phyloP scores from a whole-genome alignment of 1,140 invertebrate genomes.

The Cydia amplana region DNA sequence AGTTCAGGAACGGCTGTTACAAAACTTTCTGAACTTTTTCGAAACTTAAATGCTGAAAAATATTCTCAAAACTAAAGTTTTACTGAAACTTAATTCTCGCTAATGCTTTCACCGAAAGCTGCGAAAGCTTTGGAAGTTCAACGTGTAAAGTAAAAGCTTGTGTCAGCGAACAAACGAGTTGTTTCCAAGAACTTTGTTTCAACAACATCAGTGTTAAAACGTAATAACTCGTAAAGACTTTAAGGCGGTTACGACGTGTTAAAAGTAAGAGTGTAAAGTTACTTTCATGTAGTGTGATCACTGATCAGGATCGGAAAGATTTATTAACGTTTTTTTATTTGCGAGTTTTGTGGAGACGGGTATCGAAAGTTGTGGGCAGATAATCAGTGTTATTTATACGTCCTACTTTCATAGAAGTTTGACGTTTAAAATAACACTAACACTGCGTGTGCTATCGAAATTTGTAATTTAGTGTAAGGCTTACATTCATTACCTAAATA shows the following conservation, averaged over 20 bases:
- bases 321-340: not conserved
- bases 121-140: not conserved
- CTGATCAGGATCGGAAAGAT: not conserved
- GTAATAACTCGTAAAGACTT: not conserved
- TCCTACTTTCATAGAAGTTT: no score
- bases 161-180: not conserved
- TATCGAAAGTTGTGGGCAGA: no score
- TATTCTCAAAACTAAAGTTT: not conserved
- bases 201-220: not conserved
- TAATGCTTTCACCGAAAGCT: slow-evolving; percentile 11
- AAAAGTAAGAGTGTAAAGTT: not conserved
- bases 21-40: not conserved
- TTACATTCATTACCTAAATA: no score
- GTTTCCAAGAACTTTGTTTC: not conserved
- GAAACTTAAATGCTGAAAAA: not conserved
- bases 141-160: slow-evolving; percentile 5
- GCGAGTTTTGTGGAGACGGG: no score
- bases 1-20: not conserved
- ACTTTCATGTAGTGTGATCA: not conserved
- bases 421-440: no score
- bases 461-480: no score
- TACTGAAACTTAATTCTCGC: slow-evolving; percentile 6
- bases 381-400: no score
- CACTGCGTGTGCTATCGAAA: no score
- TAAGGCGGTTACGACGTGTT: not conserved